Evolutionary conservation across 2,888 invertebrate genomes (phyloP), one percentile per base, ranked within the genome.

Genomic region (Cephalotes varians): DNA sequence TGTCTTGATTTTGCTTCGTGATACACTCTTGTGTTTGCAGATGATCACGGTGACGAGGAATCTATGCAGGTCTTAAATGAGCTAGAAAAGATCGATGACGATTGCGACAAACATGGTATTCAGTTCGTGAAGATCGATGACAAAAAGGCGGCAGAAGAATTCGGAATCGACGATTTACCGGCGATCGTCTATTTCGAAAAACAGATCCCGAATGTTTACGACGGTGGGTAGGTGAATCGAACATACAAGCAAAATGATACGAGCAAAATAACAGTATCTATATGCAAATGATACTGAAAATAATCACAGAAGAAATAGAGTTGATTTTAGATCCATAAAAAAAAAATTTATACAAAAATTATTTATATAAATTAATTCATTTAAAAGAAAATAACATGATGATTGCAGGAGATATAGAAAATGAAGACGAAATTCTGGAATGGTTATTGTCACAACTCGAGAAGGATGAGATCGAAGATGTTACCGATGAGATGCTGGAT

Each of bases 71-170:
- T 98, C 76, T 96, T 98, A 89, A 96, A 96, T 87, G 98, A 98
- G 95, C 95, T 98, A 90, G 98, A 98, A 95, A 98, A 98, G 95
- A 98, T 98, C 92, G 98, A 98, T 94, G 98, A 98, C 94, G 98
- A 98, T 94, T 98, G 98, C 94, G 98, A 98, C 95, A 97, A 97
- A 91, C 97, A 98, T 93, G 98, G 98, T 83, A 98, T 98, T 91
- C 98, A 98, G 94, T 98, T 98, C 94, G 98, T 98, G 58, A 98
- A 98, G 95, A 98, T 98, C 90, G 98, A 98, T 92, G 98, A 98
- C 94, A 95, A 96, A 56, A 96, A 96, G 90, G 97, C 98, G n/a
- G 97, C 98, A 73, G 96, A 96, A 87, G 97, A 98, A 86, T 98
- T 97, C 94, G 98, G 98, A 87, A 97, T 98, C 90, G 98, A 98